Base-by-base conservation (phyloP, 1,140 invertebrate species). In the Drosophila mojavensis region DNA sequence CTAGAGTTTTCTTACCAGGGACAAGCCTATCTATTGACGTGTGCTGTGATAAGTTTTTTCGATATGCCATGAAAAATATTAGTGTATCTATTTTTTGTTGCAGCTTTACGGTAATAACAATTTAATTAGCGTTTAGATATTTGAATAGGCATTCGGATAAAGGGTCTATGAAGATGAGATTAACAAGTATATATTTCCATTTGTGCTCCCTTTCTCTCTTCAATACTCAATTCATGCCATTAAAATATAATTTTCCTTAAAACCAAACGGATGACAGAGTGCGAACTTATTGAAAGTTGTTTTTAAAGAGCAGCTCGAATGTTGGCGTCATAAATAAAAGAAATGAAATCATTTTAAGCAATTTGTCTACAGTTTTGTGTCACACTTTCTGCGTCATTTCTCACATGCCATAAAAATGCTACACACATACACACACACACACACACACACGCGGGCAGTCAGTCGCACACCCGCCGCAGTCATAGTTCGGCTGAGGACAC, bases 321-420 rank as follows among this genome's bases (percentile, higher is more conserved):
- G 66, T 50, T 60, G 59, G 65, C 61, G 64, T 80, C 83, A 88
- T 88, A 88, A 89, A 88, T 88, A 88, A 88, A 83, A 83, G 84
- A 88, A 88, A 88, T 88, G 83, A 88, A 88, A 88, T 89, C 84
- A 89, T 88, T 88, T 88, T 69, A 71, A 88, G 84, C 84, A 89
- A 88, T 88, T 88, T 88, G 84, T 88, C 84, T 88, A 84, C 84
- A 88, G 83, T 88, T 88, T 89, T 89, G 84, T 83, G 84, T 88
- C 84, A 89, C 84, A 89, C 84, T 88, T 88, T 88, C 84, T 88
- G 84, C 84, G 75, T 85, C 80, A 88, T 88, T 88, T 88, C 84
- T 89, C 84, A 88, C 84, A 89, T 89, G 84, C 78, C 84, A 89
- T 86, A 86, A 86, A 86, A 86, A 72, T 88, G 79, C 60, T 72